Evolutionary conservation across 2,888 invertebrate species (phyloP).

Genomic region (Enchytraeus crypticus): DNA sequence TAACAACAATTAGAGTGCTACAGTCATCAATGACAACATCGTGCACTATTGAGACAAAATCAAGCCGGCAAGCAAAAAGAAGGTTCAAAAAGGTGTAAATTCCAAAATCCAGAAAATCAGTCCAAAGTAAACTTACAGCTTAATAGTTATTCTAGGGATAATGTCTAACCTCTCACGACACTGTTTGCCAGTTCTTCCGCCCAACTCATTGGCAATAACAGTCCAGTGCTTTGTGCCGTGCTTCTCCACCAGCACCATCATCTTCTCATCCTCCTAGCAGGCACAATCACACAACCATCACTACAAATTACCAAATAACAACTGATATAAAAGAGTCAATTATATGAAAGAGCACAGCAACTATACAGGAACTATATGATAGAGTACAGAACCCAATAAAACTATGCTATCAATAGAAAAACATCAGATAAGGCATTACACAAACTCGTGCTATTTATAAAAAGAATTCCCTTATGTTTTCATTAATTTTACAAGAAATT

Average conservation of each 20-base stretch:
- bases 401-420: not conserved
- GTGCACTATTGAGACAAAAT: too few species aligned
- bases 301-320: not conserved
- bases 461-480: too few species aligned
- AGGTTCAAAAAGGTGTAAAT: too few species aligned
- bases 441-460: too few species aligned
- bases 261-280: slow-evolving; percentile 90
- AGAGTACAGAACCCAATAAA: not conserved
- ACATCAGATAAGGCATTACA: too few species aligned
- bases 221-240: slow-evolving; percentile 97
- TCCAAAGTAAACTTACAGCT: not conserved
- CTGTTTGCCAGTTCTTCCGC: slow-evolving; percentile 92
- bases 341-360: not conserved
- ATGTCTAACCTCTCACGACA: slow-evolving; percentile 71
- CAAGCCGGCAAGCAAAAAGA: too few species aligned
- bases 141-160: not conserved
- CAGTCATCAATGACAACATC: too few species aligned
- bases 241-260: slow-evolving; percentile 76
- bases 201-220: slow-evolving; percentile 81
- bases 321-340: not conserved
- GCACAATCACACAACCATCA: not conserved
- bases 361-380: not conserved
- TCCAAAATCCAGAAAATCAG: too few species aligned
- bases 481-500: too few species aligned
- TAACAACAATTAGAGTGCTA: too few species aligned